Base-by-base conservation (phyloP, 2,888 invertebrate species). In the Drosophila maculinotata region DNA sequence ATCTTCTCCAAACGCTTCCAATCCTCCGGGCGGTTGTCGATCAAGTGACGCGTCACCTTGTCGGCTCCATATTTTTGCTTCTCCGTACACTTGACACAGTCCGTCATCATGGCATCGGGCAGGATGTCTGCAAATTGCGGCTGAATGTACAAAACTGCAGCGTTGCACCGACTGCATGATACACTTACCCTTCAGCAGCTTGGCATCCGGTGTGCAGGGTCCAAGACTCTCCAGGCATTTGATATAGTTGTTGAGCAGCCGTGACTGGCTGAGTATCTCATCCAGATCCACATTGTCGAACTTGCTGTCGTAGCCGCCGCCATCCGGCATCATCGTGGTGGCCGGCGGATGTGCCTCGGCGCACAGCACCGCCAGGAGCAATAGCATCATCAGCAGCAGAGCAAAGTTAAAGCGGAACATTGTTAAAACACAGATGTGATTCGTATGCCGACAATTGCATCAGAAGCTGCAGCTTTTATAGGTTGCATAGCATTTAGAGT, bases 261-360 rank as follows among this genome's bases (percentile, higher is more conserved):
- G 92, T 28, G 94, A 93, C 90, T 94, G 96, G 3, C 79, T 89
- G 17, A 96, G 89, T 69, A 96, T 94, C 81, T 94, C 93, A 45
- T 95, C 93, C 57, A 96, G 56, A 89, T 96, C 92, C 48, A 96
- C 91, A 86, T 94, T 94, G 88, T 95, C 95, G 81, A 94, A 96
- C 79, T 94, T 95, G 58, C 93, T 93, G 1, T 94, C 94, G 85
- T 95, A 95, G 17, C 90, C 68, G 30, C 7, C 59, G 20, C 4
- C 36, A 33, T 6, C 33, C 14, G 66, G 56, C 35, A 65, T 23
- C 0, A 59, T 51, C 0, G 84, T 79, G 3, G 89, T 70, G n/a
- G 83, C 63, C 1, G 87, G 76, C 0, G 89, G 80, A 81, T 89
- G 80, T 1, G 60, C 74, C 6, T 8, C 12, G 20, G 12, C 20